Conservation (phyloP, 35 echinoderm and acorn worm species). For the Heliocidaris tuberculata region DNA sequence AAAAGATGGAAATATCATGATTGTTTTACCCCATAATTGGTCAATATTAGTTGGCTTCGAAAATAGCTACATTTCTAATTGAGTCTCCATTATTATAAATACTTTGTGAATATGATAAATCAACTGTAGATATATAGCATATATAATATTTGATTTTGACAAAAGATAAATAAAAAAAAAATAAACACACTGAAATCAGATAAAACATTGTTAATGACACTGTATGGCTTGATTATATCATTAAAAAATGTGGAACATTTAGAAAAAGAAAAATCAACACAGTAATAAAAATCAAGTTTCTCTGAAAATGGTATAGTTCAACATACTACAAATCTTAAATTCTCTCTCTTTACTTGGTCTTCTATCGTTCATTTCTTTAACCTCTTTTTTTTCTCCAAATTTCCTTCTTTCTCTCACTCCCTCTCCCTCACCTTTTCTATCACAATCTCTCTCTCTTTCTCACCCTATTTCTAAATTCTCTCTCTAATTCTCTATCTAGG, state of each 20-base stretch:
- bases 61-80: not conserved
- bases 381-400: not conserved
- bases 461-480: not conserved
- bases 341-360: not conserved
- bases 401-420: not conserved
- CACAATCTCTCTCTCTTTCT: not conserved
- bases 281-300: no score
- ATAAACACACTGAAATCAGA: no score
- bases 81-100: not conserved
- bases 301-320: no score
- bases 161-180: no score
- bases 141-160: no score
- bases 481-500: not conserved
- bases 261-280: no score
- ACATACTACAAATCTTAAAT: no score
- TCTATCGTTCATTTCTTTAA: not conserved
- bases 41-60: not conserved
- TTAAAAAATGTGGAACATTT: no score
- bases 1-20: not conserved
- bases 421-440: not conserved
- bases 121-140: no score
- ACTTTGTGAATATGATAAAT: no score
- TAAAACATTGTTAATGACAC: no score
- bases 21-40: not conserved
- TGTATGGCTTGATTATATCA: no score